phyloP scores from a whole-genome alignment of 1,140 invertebrate species.

The Megalonaias nervosa region DNA sequence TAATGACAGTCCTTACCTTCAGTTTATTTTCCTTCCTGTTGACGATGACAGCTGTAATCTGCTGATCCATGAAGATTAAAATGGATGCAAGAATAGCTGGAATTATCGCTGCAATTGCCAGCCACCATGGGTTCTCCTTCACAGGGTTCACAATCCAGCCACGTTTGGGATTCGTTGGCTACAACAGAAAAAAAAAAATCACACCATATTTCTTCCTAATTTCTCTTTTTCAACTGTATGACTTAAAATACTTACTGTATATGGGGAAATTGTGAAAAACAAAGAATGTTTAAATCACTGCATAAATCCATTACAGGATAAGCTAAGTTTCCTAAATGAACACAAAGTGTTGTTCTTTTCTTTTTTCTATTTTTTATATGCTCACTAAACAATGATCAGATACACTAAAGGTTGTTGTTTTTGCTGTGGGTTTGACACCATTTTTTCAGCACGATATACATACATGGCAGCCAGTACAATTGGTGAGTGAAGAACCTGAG shows the following conservation, averaged over 20 bases:
- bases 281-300: too few species aligned
- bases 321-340: too few species aligned
- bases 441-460: too few species aligned
- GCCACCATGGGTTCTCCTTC: slow-evolving; percentile 90
- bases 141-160: slow-evolving; percentile 95
- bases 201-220: neutral
- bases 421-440: too few species aligned
- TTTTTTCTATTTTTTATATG: too few species aligned
- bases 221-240: neutral
- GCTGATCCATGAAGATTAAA: slow-evolving; percentile 99
- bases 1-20: slow-evolving; percentile 75
- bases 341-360: too few species aligned
- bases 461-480: too few species aligned
- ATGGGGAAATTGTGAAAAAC: too few species aligned
- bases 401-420: too few species aligned
- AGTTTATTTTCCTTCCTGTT: slow-evolving; percentile 99
- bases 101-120: slow-evolving; percentile 84
- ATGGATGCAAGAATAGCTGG: slow-evolving; percentile 97
- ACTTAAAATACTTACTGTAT: neutral
- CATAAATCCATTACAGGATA: too few species aligned
- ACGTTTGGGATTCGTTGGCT: slow-evolving; percentile 84
- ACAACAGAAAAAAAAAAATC: slow-evolving; percentile 32
- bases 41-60: slow-evolving; percentile 98
- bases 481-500: too few species aligned
- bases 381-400: too few species aligned